phyloP scores from a whole-genome alignment of 2,888 invertebrate genomes.

The Stenoptilia bipunctidactyla region DNA sequence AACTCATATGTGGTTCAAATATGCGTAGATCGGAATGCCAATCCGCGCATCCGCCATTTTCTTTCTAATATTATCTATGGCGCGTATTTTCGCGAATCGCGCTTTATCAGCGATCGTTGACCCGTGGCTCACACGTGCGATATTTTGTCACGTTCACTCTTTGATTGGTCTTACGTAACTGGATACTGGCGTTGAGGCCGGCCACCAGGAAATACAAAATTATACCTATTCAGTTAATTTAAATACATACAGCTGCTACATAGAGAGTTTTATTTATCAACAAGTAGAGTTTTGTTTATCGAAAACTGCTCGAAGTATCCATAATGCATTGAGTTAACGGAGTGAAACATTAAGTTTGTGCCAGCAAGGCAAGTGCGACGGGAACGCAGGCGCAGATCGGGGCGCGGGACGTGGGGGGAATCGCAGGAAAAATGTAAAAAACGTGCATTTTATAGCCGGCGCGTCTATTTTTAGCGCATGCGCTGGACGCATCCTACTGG shows the following conservation, averaged over 20 bases:
- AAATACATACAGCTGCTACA: no score
- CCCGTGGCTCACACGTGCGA: slow-evolving; percentile 33
- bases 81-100: slow-evolving; percentile 43
- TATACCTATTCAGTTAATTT: neutral
- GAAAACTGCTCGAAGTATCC: neutral
- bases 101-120: slow-evolving; percentile 54
- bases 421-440: slow-evolving; percentile 44
- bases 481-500: slow-evolving; percentile 59
- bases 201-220: neutral
- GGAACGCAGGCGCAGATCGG: neutral
- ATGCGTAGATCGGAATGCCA: slow-evolving; percentile 18
- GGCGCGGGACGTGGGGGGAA: slow-evolving; percentile 7
- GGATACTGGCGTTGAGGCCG: neutral
- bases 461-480: slow-evolving; percentile 55
- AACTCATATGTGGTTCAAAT: no score
- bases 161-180: slow-evolving; percentile 2
- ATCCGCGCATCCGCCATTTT: slow-evolving; percentile 38
- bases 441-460: slow-evolving; percentile 46
- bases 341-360: neutral
- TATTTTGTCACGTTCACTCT: slow-evolving; percentile 13
- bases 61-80: slow-evolving; percentile 63
- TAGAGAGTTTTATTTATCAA: neutral
- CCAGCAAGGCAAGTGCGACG: neutral
- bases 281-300: neutral
- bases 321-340: neutral